These are phyloP conservation scores for Myotis findleyi DNA, from an alignment of 2,797 vertebrate genomes.

Conservation along the genomic window DNA sequence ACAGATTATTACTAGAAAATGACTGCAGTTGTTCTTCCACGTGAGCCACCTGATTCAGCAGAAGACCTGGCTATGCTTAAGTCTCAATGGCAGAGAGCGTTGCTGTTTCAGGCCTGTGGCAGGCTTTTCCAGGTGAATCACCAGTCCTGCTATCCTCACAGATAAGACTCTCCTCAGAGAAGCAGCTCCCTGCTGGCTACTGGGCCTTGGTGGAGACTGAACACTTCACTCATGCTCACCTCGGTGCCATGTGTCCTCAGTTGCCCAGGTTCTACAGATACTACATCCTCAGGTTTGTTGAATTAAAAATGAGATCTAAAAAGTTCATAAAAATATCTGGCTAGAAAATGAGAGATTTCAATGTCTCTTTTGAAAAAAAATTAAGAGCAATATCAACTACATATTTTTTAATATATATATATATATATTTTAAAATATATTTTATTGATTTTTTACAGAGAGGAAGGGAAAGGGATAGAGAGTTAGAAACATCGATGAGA, in stretches of 20 bases:
- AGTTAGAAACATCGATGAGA: no score
- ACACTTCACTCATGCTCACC: not conserved
- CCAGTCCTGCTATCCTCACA: not conserved
- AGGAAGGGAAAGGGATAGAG: no score
- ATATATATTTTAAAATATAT: no score
- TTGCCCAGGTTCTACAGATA: not conserved
- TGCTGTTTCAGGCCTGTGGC: not conserved
- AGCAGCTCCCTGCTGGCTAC: not conserved
- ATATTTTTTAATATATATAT: not conserved
- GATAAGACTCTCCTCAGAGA: not conserved
- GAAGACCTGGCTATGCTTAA: not conserved
- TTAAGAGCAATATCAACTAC: not conserved
- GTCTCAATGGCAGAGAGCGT: not conserved
- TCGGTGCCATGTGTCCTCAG: no score
- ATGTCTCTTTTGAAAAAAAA: not conserved
- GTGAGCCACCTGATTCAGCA: rapidly evolving
- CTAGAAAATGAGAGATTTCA: conserved; percentile 45
- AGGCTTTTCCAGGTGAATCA: not conserved
- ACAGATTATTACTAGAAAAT: not conserved
- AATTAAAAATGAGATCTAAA: conserved; percentile 46
- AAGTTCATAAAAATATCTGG: conserved; percentile 53
- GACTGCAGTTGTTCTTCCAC: not conserved
- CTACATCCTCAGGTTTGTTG: conserved; percentile 10
- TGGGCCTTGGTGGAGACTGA: not conserved
- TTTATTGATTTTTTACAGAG: no score